These are phyloP conservation scores for Phylloscopus trochilus DNA, from an alignment of 2,113 vertebrate species.

Conservation along the genomic window DNA sequence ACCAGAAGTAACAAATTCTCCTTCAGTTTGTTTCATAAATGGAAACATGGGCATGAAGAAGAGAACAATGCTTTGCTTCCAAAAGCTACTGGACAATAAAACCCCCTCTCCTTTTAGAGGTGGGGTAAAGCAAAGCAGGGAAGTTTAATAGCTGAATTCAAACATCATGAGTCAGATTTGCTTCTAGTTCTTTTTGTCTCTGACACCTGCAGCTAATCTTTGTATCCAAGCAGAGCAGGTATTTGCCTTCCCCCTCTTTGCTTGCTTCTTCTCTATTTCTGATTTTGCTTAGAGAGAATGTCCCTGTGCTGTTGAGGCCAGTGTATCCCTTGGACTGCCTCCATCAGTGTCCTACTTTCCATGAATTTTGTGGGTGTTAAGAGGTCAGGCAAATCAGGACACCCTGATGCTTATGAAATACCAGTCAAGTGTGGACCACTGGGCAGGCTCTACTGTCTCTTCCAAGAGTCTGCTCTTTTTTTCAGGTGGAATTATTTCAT, in stretches of 20 bases:
- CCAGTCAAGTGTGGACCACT: neutral
- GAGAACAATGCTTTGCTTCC: neutral
- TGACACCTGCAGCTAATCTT: neutral
- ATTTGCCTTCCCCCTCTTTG: neutral
- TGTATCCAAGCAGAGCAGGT: neutral
- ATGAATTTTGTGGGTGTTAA: neutral
- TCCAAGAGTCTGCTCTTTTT: neutral
- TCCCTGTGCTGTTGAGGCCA: neutral
- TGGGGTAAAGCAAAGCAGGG: neutral
- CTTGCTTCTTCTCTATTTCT: neutral
- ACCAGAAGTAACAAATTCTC: neutral
- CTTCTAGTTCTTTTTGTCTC: neutral
- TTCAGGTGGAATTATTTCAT: neutral
- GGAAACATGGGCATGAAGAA: neutral
- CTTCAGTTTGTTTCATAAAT: neutral
- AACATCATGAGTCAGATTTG: neutral
- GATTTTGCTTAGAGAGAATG: neutral
- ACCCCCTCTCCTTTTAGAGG: neutral
- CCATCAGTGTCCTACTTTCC: neutral
- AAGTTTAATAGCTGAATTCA: neutral
- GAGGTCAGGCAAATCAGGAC: neutral
- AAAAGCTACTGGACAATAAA: neutral
- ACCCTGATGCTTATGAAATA: neutral
- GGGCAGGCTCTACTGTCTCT: neutral
- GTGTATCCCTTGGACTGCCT: neutral